Evolutionary conservation across 2,113 vertebrate species (phyloP), one percentile per base, ranked within the genome.

Genomic region (Pelusios castaneus): DNA sequence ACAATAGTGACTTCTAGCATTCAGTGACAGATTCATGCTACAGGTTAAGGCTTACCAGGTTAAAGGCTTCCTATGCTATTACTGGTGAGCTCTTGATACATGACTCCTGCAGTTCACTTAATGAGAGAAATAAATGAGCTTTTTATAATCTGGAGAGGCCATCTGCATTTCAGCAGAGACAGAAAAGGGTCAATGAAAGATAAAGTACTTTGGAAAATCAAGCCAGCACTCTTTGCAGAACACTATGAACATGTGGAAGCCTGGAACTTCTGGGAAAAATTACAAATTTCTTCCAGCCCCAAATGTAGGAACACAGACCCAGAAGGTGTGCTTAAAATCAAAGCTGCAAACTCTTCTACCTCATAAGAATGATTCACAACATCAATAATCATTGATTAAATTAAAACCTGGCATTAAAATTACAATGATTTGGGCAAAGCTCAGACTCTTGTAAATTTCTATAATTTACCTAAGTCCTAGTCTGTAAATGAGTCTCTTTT

Each of bases 261-360:
- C n/a, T 85, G n/a, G 1, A 83, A 21, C 8, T 2, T 34, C 34
- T 73, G 49, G 14, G 43, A 90, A 94, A 82, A 52, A n/a, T 5
- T n/a, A 52, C 3, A 25, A 38, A 4, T 1, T 0, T 52, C 22
- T 0, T 91, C 16, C 79, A 89, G 31, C 2, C 11, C 10, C 70
- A 47, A 34, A 11, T 19, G 19, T 4, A 45, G 1, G 73, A 77
- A 17, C 2, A 19, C 2, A 63, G 11, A 3, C 17, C 92, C 88
- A 21, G 95, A 92, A 63, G 29, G 55, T 0, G 14, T 58, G 5
- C 43, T 82, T 90, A 43, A 89, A 95, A 94, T 2, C 3, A 52
- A 94, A 92, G 17, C 5, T 45, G 12, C n/a, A 13, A 84, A 84
- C 1, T 54, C 86, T 60, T 86, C 21, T 16, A 52, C 1, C 10